Conservation (phyloP, 2,113 vertebrate genomes). For the Thinocorus orbignyianus region DNA sequence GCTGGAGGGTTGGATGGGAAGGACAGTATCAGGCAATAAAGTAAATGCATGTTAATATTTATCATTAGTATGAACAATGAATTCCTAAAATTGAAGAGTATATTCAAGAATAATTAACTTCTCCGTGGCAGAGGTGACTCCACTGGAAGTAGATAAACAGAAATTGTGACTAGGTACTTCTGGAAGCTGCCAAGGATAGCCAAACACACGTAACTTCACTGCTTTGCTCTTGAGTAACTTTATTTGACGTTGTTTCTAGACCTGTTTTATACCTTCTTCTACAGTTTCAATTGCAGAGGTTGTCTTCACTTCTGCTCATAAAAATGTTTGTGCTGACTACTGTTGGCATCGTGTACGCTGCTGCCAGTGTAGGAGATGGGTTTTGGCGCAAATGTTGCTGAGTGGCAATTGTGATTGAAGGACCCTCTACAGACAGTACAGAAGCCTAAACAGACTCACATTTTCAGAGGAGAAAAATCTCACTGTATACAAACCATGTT, state of each 20-base stretch:
- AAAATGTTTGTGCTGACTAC: neutral
- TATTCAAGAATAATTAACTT: neutral
- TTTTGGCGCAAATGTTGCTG: neutral
- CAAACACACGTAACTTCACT: neutral
- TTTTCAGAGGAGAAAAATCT: neutral
- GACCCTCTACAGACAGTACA: neutral
- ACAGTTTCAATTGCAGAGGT: neutral
- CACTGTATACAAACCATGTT: neutral
- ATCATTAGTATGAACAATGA: neutral
- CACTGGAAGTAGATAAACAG: neutral
- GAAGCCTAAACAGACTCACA: neutral
- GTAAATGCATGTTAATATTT: neutral
- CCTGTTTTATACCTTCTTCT: neutral
- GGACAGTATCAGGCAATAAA: neutral
- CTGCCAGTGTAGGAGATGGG: neutral
- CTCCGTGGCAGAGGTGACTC: neutral
- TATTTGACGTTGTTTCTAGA: neutral
- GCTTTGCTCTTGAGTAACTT: neutral
- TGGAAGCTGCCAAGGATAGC: neutral
- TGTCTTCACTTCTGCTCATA: neutral
- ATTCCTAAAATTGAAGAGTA: neutral
- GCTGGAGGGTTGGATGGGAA: neutral
- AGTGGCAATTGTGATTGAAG: neutral
- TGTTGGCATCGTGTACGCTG: neutral
- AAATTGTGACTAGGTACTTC: neutral